Evolutionary conservation across 2,888 invertebrate species (phyloP), one percentile per base, ranked within the genome.

Genomic region (Dendrolimus houi): DNA sequence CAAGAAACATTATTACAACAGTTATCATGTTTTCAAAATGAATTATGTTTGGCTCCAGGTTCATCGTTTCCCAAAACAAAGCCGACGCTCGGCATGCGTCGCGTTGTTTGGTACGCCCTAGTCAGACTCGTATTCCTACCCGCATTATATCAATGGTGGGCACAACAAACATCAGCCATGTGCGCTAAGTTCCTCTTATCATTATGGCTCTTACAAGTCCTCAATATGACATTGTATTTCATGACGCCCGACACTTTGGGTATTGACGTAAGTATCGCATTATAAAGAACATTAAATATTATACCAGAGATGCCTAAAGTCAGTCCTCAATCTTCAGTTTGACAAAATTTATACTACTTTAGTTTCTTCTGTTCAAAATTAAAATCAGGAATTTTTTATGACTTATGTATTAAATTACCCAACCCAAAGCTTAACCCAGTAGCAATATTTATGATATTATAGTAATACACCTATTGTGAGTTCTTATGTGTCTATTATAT

Each of bases 41-140:
- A 29, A 29, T 29, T 29, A 29, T 29, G 29, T 29, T 29, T 29
- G 29, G 29, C 29, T 57, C 29, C 71, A 97, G 98, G 98, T 55
- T 98, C 98, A 53, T 97, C 98, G 60, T 98, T 98, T 85, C 96
- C 98, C 12, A 98, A 98, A 92, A 96, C 97, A 13, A 98, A 98
- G 83, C 97, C 98, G 1, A 97, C 98, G 72, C 95, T 98, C 86
- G 96, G 97, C 62, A 93, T 98, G 82, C 92, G 95, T 54, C 95
- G 96, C 53, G 96, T 98, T 61, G 94, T 96, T 61, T 94, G 95
- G 81, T 93, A 95, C 75, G 98, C 98, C 8, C 91, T 97, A 56
- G 91, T 96, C 61, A 92, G 98, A 57, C 94, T 97, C 55, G 75
- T 98, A 57, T 93, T 98, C 75, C 91, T 98, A 58, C 99, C 99